Conservation (phyloP, 2,797 vertebrate genomes). For the Adelosebastes latens region DNA sequence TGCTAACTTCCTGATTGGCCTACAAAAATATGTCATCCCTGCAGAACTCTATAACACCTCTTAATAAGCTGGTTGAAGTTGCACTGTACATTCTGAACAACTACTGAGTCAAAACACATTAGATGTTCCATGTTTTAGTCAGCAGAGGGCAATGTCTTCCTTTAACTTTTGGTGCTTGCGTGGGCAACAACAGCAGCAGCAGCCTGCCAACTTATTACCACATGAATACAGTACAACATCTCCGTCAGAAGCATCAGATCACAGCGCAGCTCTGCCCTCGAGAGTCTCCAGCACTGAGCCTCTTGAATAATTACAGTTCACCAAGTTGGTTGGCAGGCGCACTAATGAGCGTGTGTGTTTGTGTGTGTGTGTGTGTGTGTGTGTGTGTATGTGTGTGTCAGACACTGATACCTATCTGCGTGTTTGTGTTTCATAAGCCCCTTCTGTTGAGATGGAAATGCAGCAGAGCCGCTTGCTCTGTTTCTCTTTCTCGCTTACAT, state of each 20-base stretch:
- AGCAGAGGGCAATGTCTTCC: constrained; percentile 67
- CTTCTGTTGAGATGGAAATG: constrained; percentile 58
- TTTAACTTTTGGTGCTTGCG: background rate
- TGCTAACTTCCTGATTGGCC: too few relatives aligned
- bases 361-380: constrained; percentile 20
- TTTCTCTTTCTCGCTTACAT: background rate
- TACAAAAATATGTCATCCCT: background rate
- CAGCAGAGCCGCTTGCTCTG: constrained; percentile 6
- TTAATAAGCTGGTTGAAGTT: background rate
- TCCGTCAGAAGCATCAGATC: constrained; percentile 51
- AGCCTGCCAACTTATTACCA: constrained; percentile 32
- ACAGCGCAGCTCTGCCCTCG: constrained; percentile 49
- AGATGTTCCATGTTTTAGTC: constrained; percentile 16
- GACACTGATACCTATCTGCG: constrained; percentile 42
- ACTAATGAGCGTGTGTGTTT: constrained; percentile 45
- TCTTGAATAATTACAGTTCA: constrained; percentile 73
- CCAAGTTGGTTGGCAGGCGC: constrained; percentile 59
- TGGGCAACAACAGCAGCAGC: background rate
- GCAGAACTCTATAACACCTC: background rate
- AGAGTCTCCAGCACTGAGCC: constrained; percentile 53
- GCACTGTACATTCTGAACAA: constrained; percentile 20
- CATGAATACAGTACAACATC: constrained; percentile 48
- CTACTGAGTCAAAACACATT: background rate
- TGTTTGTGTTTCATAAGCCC: constrained; percentile 57
- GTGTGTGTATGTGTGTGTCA: constrained; percentile 10